Conservation (phyloP, 2,888 invertebrate genomes). For the Tenthredo notha region DNA sequence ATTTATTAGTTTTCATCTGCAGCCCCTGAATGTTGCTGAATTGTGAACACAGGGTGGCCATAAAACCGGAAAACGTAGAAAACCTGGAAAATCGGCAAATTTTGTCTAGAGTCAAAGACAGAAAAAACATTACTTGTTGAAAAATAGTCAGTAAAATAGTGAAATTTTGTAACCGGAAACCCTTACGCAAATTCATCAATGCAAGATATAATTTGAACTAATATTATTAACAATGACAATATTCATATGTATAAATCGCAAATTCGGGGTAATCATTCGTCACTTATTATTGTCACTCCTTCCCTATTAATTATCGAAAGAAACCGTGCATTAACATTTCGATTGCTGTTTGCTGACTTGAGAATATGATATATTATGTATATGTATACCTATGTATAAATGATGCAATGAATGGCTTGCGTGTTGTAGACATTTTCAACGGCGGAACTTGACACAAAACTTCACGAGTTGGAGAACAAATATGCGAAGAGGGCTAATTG, state of each 20-base stretch:
- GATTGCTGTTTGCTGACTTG: neutral
- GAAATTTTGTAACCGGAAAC: too few relatives aligned
- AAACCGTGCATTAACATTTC: neutral
- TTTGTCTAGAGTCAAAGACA: neutral
- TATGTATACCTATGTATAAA: constrained; percentile 4
- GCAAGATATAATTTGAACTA: neutral
- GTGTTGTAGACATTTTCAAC: constrained; percentile 70
- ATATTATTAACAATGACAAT: neutral
- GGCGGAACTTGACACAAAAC: constrained; percentile 70
- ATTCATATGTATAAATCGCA: neutral
- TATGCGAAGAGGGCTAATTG: constrained; percentile 69
- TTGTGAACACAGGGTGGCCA: neutral
- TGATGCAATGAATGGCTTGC: constrained; percentile 46
- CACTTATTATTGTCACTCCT: neutral
- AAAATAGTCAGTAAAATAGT: too few relatives aligned
- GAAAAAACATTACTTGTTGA: too few relatives aligned
- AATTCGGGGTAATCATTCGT: neutral
- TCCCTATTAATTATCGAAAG: neutral
- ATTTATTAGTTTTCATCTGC: neutral
- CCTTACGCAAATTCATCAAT: neutral
- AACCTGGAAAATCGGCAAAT: neutral
- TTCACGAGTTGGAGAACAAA: constrained; percentile 70
- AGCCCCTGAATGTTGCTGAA: neutral
- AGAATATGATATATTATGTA: neutral
- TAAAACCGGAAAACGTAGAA: neutral